These are phyloP conservation scores for Acleris emargana DNA, from an alignment of 2,888 invertebrate species.

Conservation along the genomic window DNA sequence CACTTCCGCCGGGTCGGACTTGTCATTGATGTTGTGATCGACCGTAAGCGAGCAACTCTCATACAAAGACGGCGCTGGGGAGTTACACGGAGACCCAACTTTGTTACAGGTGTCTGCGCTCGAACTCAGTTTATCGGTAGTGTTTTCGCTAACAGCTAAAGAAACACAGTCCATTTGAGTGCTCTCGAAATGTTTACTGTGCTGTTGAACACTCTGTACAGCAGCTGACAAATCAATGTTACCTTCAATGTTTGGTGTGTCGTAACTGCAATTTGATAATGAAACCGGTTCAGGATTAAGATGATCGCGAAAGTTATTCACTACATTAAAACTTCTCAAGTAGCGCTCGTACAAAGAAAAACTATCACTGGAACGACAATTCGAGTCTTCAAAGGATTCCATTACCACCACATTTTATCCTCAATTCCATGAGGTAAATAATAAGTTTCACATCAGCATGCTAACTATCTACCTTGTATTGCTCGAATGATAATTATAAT, in stretches of 20 bases:
- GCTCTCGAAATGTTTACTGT: constrained; percentile 54
- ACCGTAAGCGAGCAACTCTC: constrained; percentile 64
- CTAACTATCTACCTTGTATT: background rate
- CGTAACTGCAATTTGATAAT: constrained; percentile 54
- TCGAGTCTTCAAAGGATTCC: constrained; percentile 78
- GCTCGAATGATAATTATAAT: background rate
- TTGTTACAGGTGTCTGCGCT: constrained; percentile 59
- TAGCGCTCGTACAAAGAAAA: constrained; percentile 77
- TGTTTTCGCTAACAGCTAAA: constrained; percentile 49
- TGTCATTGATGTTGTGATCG: constrained; percentile 66
- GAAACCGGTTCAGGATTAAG: constrained; percentile 46
- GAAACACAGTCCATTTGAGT: constrained; percentile 54
- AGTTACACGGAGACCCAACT: constrained; percentile 60
- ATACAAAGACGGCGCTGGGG: constrained; percentile 56
- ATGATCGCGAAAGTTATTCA: constrained; percentile 57
- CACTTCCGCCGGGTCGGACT: constrained; percentile 62
- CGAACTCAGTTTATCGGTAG: constrained; percentile 54
- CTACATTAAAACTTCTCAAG: constrained; percentile 76
- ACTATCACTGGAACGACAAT: constrained; percentile 76
- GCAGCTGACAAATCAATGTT: constrained; percentile 67
- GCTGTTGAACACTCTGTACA: constrained; percentile 54
- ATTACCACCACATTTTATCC: constrained; percentile 66
- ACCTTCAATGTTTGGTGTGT: constrained; percentile 61
- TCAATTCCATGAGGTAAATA: constrained; percentile 28
- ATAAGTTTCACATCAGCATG: constrained; percentile 7